A percentile compares a stretch with the other conserved stretches of the same genome.
Evolutionary conservation across 2,113 vertebrate genomes (phyloP).

Genomic region (Tragelaphus strepsiceros): DNA sequence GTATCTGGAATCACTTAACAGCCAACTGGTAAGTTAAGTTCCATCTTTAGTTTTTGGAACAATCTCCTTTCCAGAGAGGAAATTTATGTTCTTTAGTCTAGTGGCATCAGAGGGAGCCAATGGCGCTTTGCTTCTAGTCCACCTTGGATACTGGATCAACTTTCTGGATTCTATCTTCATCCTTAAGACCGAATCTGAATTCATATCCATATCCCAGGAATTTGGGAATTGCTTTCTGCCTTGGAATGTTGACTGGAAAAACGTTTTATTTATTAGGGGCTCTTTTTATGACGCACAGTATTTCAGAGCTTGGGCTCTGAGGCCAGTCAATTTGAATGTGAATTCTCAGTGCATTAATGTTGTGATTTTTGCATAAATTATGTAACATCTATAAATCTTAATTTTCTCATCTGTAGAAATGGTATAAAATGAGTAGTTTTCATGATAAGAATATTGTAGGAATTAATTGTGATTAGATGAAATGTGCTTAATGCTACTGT

Average conservation of each 20-base stretch:
- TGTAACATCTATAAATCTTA: background rate
- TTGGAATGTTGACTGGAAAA: background rate
- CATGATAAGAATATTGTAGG: background rate
- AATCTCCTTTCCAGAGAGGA: slow-evolving; percentile 30
- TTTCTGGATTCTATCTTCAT: slow-evolving; percentile 11
- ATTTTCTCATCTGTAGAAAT: background rate
- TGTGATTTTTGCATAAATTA: background rate
- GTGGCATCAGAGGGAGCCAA: background rate
- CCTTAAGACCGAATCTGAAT: background rate
- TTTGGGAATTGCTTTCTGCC: background rate
- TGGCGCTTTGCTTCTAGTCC: background rate
- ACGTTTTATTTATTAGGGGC: background rate
- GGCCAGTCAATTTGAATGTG: background rate
- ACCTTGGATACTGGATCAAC: background rate
- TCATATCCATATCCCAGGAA: background rate
- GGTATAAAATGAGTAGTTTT: background rate
- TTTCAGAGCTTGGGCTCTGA: background rate
- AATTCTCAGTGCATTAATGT: background rate
- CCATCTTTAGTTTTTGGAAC: slow-evolving; percentile 49
- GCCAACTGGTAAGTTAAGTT: slow-evolving; percentile 49
- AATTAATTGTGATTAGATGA: background rate
- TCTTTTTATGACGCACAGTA: background rate
- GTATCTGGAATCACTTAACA: slow-evolving; percentile 25
- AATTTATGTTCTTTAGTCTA: slow-evolving; percentile 54
- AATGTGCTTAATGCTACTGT: background rate